Base-by-base conservation (phyloP, 1,140 invertebrate genomes). In the Lasioglossum albipes region DNA sequence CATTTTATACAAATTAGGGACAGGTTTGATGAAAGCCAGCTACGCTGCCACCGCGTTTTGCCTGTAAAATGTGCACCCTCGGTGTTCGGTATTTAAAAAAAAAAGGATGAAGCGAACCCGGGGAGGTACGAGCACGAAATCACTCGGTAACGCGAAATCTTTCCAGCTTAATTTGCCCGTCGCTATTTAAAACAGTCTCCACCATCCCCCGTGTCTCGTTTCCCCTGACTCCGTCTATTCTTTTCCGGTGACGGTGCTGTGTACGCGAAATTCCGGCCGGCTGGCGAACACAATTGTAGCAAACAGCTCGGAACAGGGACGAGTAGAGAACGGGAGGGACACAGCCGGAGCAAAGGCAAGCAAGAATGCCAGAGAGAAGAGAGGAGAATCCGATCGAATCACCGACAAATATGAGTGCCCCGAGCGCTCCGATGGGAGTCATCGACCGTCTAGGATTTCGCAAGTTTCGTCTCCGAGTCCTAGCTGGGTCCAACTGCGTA, bases 351-450 rank as follows among this genome's bases (percentile, higher is more conserved):
- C 12, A 45, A 10, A 49, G 16, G 42, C 4, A 22, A 12, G 22
- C 20, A 36, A 36, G 36, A 1, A 36, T 36, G 36, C 1, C 36
- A 36, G 36, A 36, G 36, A 36, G 36, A 13, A n/a, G 57, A 27
- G 72, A 49, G 10, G 41, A 69, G 79, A 75, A 73, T 75, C 71
- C 77, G 77, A 74, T 73, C 69, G 83, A 85, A 87, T 85, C 75
- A 80, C 79, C 81, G 75, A 85, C 81, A 84, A 87, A 85, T 85
- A 87, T 83, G 81, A 75, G 74, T 71, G 65, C 73, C 83, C 20
- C 57, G 65, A 66, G 74, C 74, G 78, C 27, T 82, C 80, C 80
- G 64, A 16, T 68, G 70, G 77, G 78, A 84, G 83, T 84, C 80
- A 73, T 87, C 80, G 85, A 87, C 83, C 82, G 85, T 87, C 78